These are phyloP conservation scores for Parnassius smintheus DNA, from an alignment of 2,888 invertebrate genomes.

Conservation along the genomic window DNA sequence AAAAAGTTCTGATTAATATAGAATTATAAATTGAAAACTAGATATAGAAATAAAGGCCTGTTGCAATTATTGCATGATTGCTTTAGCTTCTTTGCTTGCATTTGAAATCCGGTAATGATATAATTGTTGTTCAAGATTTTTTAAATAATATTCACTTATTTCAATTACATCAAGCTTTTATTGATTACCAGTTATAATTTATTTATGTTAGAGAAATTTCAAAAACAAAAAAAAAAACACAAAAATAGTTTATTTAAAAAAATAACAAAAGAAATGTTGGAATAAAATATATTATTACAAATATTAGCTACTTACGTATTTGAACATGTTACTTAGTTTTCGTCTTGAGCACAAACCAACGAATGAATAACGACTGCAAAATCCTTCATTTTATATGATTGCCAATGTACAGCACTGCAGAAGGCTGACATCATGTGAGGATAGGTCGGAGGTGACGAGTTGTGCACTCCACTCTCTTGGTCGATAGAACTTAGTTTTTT, in stretches of 20 bases:
- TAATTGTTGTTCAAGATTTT: too few relatives aligned
- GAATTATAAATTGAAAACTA: too few relatives aligned
- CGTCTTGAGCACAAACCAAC: conserved; percentile 75
- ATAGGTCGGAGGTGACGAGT: conserved; percentile 51
- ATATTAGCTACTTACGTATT: conserved; percentile 69
- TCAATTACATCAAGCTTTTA: neutral
- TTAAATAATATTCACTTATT: neutral
- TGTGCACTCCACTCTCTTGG: conserved; percentile 39
- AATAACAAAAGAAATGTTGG: neutral
- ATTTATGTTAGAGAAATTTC: too few relatives aligned
- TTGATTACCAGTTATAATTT: too few relatives aligned
- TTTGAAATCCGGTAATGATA: neutral
- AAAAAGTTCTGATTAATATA: too few relatives aligned
- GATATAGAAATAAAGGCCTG: too few relatives aligned
- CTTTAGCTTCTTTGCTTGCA: neutral
- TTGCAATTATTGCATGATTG: neutral
- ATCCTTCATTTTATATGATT: conserved; percentile 74
- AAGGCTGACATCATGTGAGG: conserved; percentile 68
- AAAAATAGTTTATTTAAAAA: neutral
- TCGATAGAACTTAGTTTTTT: conserved; percentile 54
- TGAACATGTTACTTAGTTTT: conserved; percentile 74
- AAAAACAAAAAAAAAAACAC: too few relatives aligned
- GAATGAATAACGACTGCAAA: conserved; percentile 73
- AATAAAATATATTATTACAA: conserved; percentile 30
- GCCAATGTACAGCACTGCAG: conserved; percentile 64